A percentile compares a stretch with the other conserved stretches of the same genome.
Conservation (phyloP, 2,797 vertebrate species). For the Pseudochirops corinnae region DNA sequence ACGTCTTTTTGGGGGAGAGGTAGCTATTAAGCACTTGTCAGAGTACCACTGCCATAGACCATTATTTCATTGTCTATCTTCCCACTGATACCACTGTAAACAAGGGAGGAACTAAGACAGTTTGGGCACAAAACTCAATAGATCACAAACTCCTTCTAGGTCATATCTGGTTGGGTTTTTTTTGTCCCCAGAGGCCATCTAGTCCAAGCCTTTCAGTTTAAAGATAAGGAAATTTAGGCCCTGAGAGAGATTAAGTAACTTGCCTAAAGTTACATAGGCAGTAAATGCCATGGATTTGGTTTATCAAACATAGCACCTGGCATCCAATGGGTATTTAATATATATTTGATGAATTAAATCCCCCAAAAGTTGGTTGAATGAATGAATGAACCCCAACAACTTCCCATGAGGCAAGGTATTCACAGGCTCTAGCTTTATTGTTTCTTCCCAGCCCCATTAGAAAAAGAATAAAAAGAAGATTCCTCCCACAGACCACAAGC, state of each 20-base stretch:
- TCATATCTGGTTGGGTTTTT: constrained; percentile 10
- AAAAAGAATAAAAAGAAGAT: background rate
- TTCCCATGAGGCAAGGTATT: background rate
- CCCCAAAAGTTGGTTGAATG: background rate
- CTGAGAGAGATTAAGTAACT: background rate
- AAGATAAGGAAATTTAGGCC: background rate
- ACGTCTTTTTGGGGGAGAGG: background rate
- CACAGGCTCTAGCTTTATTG: background rate
- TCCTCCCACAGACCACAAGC: background rate
- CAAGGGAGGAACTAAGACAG: constrained; percentile 39
- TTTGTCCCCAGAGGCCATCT: background rate
- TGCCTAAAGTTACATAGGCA: background rate
- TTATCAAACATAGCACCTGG: background rate
- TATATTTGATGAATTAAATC: background rate
- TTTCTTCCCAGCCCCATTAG: background rate
- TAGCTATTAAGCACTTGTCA: background rate
- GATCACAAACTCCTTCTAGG: constrained; percentile 12
- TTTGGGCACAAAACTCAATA: constrained; percentile 1
- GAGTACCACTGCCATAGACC: background rate
- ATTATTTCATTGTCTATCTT: constrained; percentile 42
- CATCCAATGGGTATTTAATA: background rate
- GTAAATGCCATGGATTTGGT: background rate
- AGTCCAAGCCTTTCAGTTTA: constrained; percentile 27
- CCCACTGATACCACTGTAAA: constrained; percentile 40
- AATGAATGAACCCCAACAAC: background rate